Percentiles rank a stretch among this genome's conserved stretches.
phyloP scores from a whole-genome alignment of 2,888 invertebrate species.

The Idaea biselata region DNA sequence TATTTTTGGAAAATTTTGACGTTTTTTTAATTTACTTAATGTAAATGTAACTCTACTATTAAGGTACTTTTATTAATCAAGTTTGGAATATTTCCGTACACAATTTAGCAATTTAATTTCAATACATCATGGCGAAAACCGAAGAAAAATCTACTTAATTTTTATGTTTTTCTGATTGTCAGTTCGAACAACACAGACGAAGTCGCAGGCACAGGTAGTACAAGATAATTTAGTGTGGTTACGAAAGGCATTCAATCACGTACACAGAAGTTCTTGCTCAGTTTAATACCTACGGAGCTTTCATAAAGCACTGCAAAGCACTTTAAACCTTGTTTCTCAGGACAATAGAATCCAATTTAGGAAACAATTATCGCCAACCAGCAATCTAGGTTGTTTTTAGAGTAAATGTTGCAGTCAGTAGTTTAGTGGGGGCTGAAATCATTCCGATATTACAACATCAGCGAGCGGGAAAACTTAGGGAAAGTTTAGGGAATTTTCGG shows the following conservation, averaged over 20 bases:
- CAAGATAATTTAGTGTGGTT: not conserved
- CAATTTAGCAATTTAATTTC: too few species aligned
- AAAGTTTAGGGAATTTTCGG: not conserved
- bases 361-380: not conserved
- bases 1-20: not conserved
- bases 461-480: not conserved
- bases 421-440: not conserved
- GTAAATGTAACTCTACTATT: too few species aligned
- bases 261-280: not conserved
- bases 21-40: not conserved
- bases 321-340: not conserved
- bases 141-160: too few species aligned
- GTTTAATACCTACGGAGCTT: not conserved
- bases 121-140: too few species aligned
- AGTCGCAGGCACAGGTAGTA: too few species aligned
- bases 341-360: not conserved
- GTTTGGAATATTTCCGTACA: too few species aligned
- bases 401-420: slow-evolving; percentile 1
- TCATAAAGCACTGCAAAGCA: not conserved
- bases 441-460: not conserved
- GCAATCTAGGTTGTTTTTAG: not conserved
- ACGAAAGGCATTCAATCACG: not conserved
- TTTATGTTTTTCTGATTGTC: too few species aligned
- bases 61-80: too few species aligned
- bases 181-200: too few species aligned